Evolutionary conservation across 2,113 vertebrate species (phyloP), one percentile per base, ranked within the genome.

Genomic region (Scopus umbretta): DNA sequence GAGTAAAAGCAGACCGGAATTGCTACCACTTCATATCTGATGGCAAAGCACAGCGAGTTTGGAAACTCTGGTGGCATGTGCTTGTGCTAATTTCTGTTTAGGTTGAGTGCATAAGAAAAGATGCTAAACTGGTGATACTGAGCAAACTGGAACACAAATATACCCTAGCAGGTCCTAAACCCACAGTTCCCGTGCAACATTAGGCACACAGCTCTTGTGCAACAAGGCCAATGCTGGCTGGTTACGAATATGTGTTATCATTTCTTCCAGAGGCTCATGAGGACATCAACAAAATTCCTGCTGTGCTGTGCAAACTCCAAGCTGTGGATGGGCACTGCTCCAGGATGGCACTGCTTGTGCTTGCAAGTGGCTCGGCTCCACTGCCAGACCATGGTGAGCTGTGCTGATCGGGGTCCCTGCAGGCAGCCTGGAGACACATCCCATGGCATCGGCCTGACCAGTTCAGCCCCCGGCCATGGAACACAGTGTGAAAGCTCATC

Each of bases 321-420:
- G 75, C 67, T 42, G 62, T 2, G 1, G 20, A 45, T 6, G 59
- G 34, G 42, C 12, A 20, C 45, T 25, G 68, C 45, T 75, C n/a
- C 2, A 2, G 21, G 1, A 2, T 29, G 22, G 49, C 30, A 29
- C 45, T 1, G 4, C 55, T 40, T 61, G 17, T 36, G 52, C 32
- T 45, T 38, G 53, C 15, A 34, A 65, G 29, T 0, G 1, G 40
- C 43, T 32, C 2, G 6, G 49, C 36, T 62, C 53, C 2, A 8
- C 23, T 30, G 40, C 32, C 22, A 55, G n/a, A 7, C 20, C 43
- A 62, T 3, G 3, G 65, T 0, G 1, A 90, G 55, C 59, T 84
- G 40, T 49, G 76, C 68, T 43, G 50, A 36, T 6, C 0, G 0
- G 30, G 52, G 67, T 29, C 15, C 45, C 30, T 85, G 53, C 40